Percentiles rank a stretch among this genome's conserved stretches.
phyloP scores from a whole-genome alignment of 1,140 invertebrate species.

The Bombus superbus region DNA sequence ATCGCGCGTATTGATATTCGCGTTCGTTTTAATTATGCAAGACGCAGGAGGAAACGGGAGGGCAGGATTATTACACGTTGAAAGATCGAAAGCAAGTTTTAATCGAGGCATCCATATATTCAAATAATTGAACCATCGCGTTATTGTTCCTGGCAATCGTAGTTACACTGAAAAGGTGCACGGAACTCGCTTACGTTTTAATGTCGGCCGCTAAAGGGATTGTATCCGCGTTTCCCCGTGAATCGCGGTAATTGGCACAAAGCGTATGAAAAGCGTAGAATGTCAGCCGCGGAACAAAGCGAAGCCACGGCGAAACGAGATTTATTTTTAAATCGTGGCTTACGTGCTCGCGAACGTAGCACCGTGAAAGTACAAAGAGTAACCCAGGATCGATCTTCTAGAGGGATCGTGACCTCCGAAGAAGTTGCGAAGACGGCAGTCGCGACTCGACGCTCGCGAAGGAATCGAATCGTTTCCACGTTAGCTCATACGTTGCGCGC shows the following conservation, averaged over 20 bases:
- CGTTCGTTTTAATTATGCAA: no score
- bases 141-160: not conserved
- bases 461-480: not conserved
- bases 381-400: not conserved
- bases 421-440: not conserved
- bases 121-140: not conserved
- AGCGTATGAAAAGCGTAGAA: not conserved
- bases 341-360: not conserved
- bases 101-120: not conserved
- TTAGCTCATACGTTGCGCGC: not conserved
- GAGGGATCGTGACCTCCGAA: not conserved
- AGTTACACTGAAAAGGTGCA: not conserved
- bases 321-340: not conserved
- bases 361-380: not conserved
- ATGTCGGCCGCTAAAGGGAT: not conserved
- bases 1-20: no score
- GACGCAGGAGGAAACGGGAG: not conserved
- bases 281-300: not conserved
- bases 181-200: not conserved
- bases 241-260: slow-evolving; percentile 2
- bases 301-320: not conserved
- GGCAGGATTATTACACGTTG: not conserved
- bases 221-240: not conserved
- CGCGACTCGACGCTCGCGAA: no score
- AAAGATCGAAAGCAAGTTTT: not conserved